Evolutionary conservation across 2,113 vertebrate species (phyloP), one percentile per base, ranked within the genome.

Genomic region (Oxyruncus cristatus): DNA sequence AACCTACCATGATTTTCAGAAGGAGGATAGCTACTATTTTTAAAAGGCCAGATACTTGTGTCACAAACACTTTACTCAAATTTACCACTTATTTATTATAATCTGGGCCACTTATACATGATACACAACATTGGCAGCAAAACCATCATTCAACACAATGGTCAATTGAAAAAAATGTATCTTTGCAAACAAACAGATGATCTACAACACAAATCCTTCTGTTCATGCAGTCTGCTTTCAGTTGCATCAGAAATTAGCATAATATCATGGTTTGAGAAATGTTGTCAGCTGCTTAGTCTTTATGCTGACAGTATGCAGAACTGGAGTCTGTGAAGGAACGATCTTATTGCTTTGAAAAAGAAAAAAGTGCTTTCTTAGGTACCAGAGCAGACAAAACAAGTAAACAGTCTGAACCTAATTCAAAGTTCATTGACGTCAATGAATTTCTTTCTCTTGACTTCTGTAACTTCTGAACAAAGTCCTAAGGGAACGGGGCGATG

Each of bases 381-480:
- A 70, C 4, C 9, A 67, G 18, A 68, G 9, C 11, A 83, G 26
- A 71, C 12, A 30, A 70, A 83, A 50, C 13, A 76, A 66, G 28
- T 73, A 82, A 92, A 67, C 9, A 56, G 1, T 19, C 23, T 87
- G 42, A 93, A 82, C 4, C 7, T 55, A 44, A 85, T 85, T 53
- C 46, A 47, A 47, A 87, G 24, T 75, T 81, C 18, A 16, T 58
- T 86, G 30, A 55, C 0, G 0, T 65, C 44, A 82, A 24, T 39
- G 28, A 85, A 70, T 88, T 70, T 93, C n/a, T 87, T 93, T 92
- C 44, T 19, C 27, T 82, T 87, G 52, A 88, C 37, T 91, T 95
- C 44, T 65, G 8, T 59, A 58, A 71, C 24, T 66, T 75, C 49
- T 91, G 58, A 73, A 75, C 3, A 13, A 92, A 71, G 35, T 59